Base-by-base conservation (phyloP, 2,888 invertebrate species). In the Pyrrhosoma nymphula region DNA sequence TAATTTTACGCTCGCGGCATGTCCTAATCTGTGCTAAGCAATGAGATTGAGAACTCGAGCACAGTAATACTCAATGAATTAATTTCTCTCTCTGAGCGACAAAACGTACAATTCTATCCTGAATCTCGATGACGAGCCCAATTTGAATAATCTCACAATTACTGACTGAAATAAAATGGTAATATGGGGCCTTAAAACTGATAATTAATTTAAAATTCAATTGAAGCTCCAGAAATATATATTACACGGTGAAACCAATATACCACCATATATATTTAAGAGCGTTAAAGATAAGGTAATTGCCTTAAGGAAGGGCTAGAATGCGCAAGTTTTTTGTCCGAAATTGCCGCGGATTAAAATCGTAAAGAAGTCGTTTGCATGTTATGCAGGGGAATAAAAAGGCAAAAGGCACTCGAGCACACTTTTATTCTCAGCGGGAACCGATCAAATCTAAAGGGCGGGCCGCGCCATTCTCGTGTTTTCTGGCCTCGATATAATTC, bases 281-380 rank as follows among this genome's bases (percentile, higher is more conserved):
- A n/a, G 69, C 69, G 69, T 35, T 47, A 14, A 14, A 82, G 82
- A 82, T 82, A 82, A 82, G 82, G 82, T 12, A 35, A 60, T 20
- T 60, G 60, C 20, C 60, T n/a, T 4, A 47, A 8, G 47, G 47
- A 47, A 47, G 8, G 47, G 47, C 47, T 47, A 47, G 60, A 60
- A 20, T 26, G 82, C 35, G 30, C 12, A 35, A 82, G 60, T 60
- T 60, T 56, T 60, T 35, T 82, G 14, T 82, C 82, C 30, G 2
- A 82, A 82, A 35, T 16, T 23, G 82, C 35, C 82, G 30, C 35
- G 82, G 82, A 82, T 82, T 35, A 35, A 35, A 30, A 82, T 35
- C 35, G 35, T 82, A 82, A 82, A 82, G 82, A 35, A 30, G 82
- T 35, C 30, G 82, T 82, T 82, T 82, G 82, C 82, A 82, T 82